Conservation (phyloP, 1,140 invertebrate species). For the Papilio glaucus region DNA sequence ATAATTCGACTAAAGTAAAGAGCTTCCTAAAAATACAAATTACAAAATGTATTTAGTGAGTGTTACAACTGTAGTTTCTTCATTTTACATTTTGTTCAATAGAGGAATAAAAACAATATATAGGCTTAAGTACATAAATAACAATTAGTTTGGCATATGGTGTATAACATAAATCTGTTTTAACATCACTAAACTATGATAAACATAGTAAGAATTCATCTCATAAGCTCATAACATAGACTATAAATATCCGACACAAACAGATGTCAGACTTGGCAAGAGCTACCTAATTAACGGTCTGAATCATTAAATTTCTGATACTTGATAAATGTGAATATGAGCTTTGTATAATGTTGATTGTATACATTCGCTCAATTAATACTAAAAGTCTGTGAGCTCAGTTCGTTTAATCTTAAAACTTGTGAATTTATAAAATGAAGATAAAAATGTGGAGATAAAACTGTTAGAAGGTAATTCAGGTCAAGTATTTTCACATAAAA, state of each 20-base stretch:
- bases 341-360: too few relatives aligned
- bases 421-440: too few relatives aligned
- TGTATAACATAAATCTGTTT: not conserved
- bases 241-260: conserved; percentile 30
- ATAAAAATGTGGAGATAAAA: not conserved
- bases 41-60: too few relatives aligned
- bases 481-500: not conserved
- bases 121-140: too few relatives aligned
- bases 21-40: too few relatives aligned
- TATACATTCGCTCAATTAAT: too few relatives aligned
- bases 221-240: conserved; percentile 9
- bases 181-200: not conserved
- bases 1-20: too few relatives aligned
- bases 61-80: too few relatives aligned
- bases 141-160: not conserved
- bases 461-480: not conserved
- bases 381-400: not conserved
- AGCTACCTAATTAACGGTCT: conserved; percentile 20
- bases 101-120: too few relatives aligned
- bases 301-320: not conserved
- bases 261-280: conserved; percentile 35
- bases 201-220: conserved; percentile 1
- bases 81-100: too few relatives aligned
- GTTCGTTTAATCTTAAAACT: too few relatives aligned
- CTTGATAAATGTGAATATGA: too few relatives aligned